These are phyloP conservation scores for Oscheius onirici DNA, from an alignment of 2,888 invertebrate genomes.

Conservation along the genomic window DNA sequence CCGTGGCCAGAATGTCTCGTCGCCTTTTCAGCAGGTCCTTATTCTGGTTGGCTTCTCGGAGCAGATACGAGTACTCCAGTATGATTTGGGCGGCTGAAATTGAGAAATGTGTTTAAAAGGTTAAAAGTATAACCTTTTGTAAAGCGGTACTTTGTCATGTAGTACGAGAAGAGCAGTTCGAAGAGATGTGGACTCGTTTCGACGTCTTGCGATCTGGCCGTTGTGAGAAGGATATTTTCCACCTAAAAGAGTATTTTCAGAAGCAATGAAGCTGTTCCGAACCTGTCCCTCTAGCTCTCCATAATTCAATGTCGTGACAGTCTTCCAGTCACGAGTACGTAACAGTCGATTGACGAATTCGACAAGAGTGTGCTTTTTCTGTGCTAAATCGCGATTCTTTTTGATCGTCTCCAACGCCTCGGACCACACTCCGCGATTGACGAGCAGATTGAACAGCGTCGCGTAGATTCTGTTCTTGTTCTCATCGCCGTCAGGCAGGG, in stretches of 20 bases:
- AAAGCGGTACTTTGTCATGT: slow-evolving; percentile 41
- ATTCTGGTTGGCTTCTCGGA: slow-evolving; percentile 46
- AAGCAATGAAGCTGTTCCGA: background rate
- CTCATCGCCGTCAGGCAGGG: slow-evolving; percentile 40
- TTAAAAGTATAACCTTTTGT: slow-evolving; percentile 42
- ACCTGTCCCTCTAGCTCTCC: slow-evolving; percentile 28
- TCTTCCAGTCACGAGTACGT: slow-evolving; percentile 19
- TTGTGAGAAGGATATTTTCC: slow-evolving; percentile 42
- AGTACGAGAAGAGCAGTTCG: slow-evolving; percentile 46
- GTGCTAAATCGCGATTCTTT: slow-evolving; percentile 11
- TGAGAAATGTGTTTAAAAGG: no score
- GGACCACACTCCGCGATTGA: slow-evolving; percentile 46
- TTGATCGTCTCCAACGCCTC: slow-evolving; percentile 50
- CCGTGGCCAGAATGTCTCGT: slow-evolving; percentile 52
- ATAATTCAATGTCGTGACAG: slow-evolving; percentile 6
- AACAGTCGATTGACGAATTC: slow-evolving; percentile 26
- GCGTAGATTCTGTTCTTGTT: slow-evolving; percentile 50
- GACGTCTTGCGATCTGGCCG: slow-evolving; percentile 41
- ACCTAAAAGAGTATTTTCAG: slow-evolving; percentile 35
- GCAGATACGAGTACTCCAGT: slow-evolving; percentile 53
- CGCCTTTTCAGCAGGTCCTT: slow-evolving; percentile 53
- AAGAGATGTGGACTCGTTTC: slow-evolving; percentile 40
- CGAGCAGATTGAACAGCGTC: slow-evolving; percentile 59
- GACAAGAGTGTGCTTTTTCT: background rate
- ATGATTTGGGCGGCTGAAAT: slow-evolving; percentile 53